phyloP scores from a whole-genome alignment of 2,797 vertebrate species.

The Synanceia verrucosa region DNA sequence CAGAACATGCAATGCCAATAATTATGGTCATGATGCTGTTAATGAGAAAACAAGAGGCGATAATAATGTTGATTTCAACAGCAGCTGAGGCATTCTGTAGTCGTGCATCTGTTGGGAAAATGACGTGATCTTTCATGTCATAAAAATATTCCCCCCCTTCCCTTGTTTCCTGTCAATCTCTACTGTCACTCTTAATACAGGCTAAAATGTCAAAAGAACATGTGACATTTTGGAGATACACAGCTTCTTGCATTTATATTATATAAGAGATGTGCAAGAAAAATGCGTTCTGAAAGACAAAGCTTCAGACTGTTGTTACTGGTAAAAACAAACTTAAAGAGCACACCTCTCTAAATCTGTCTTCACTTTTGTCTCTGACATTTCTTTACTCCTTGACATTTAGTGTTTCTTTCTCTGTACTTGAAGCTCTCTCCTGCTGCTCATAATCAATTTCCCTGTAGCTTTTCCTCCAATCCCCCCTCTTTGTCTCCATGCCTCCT shows the following conservation, averaged over 20 bases:
- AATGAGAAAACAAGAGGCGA: background rate
- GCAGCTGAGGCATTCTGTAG: background rate
- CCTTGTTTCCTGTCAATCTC: background rate
- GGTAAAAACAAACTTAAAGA: slow-evolving; percentile 5
- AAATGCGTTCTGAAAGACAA: background rate
- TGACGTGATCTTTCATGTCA: background rate
- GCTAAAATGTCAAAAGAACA: background rate
- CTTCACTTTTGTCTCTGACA: slow-evolving; percentile 24
- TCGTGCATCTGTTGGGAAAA: background rate
- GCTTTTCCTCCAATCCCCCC: slow-evolving; percentile 13
- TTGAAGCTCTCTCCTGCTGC: slow-evolving; percentile 32
- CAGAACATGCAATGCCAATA: background rate
- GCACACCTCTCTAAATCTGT: slow-evolving; percentile 8
- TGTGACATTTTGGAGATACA: background rate
- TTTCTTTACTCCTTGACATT: slow-evolving; percentile 53
- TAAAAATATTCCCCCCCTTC: background rate
- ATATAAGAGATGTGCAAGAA: background rate
- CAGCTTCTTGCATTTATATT: background rate
- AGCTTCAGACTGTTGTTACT: background rate
- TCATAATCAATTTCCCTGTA: slow-evolving; percentile 46
- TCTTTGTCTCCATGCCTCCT: slow-evolving; percentile 46
- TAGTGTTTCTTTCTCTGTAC: slow-evolving; percentile 13
- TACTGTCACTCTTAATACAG: background rate
- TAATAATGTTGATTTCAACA: background rate
- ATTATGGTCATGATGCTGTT: background rate